These are phyloP conservation scores for Cryptocephalus primarius DNA, from an alignment of 2,888 invertebrate species.

Conservation along the genomic window DNA sequence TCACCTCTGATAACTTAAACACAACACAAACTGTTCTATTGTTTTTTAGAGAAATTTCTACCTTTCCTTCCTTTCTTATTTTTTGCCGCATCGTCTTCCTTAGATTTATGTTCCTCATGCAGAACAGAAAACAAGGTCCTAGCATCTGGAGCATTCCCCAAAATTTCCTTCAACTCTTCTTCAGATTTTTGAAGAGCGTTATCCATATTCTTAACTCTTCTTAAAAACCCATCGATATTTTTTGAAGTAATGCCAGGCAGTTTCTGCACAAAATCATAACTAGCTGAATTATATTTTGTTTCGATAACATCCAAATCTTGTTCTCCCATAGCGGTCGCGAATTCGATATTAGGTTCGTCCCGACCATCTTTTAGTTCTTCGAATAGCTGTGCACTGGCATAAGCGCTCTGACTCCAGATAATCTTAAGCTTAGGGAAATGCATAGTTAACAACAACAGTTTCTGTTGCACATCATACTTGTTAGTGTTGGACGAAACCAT, in stretches of 20 bases:
- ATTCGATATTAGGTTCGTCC: conserved; percentile 64
- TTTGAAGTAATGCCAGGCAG: conserved; percentile 83
- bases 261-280: conserved; percentile 62
- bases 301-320: conserved; percentile 42
- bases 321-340: conserved; percentile 61
- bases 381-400: conserved; percentile 91
- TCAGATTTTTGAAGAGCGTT: conserved; percentile 18
- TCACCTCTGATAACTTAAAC: too few species aligned
- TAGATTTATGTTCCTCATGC: conserved; percentile 49
- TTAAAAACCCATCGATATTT: conserved; percentile 68
- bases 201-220: conserved; percentile 48
- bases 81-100: too few species aligned
- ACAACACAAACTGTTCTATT: too few species aligned
- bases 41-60: too few species aligned
- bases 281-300: conserved; percentile 47
- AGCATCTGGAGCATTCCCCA: conserved; percentile 63
- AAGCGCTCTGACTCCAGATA: conserved; percentile 94
- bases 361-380: conserved; percentile 85
- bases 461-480: conserved; percentile 71
- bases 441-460: conserved; percentile 83
- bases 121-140: conserved; percentile 58
- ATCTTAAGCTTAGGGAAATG: conserved; percentile 88
- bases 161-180: conserved; percentile 56
- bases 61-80: too few species aligned
- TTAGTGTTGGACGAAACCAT: conserved; percentile 67